Conservation (phyloP, 2,113 vertebrate species). For the Oreotragus oreotragus region DNA sequence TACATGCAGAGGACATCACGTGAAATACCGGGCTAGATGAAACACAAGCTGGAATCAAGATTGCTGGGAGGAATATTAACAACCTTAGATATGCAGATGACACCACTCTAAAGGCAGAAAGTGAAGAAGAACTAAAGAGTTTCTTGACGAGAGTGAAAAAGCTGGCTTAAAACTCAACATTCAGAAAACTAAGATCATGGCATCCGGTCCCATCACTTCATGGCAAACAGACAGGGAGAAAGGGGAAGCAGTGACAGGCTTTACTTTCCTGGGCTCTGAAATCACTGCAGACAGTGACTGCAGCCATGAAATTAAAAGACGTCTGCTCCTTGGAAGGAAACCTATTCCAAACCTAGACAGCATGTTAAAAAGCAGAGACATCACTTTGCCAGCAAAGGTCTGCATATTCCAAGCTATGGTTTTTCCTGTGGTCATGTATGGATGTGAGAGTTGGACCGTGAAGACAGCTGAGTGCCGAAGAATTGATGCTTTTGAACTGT, state of each 20-base stretch:
- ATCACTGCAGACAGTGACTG: not conserved
- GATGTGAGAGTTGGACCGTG: not conserved
- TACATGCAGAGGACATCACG: not conserved
- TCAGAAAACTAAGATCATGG: not conserved
- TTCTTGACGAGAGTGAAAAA: not conserved
- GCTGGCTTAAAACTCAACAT: not conserved
- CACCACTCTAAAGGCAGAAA: not conserved
- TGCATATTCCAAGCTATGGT: not conserved
- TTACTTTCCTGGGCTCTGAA: not conserved
- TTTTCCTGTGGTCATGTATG: not conserved
- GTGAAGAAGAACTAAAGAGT: not conserved
- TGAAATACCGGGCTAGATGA: not conserved
- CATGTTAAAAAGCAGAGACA: not conserved
- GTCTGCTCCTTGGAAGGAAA: not conserved
- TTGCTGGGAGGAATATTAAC: not conserved
- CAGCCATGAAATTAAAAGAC: not conserved
- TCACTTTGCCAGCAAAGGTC: not conserved
- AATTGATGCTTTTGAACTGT: not conserved
- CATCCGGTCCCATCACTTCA: not conserved
- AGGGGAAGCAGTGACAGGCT: not conserved
- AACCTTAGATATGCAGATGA: not conserved
- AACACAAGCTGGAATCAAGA: not conserved
- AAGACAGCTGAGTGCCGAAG: not conserved
- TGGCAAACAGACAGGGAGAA: not conserved
- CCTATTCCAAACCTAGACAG: not conserved